Percentiles rank a stretch among this genome's conserved stretches.
These are phyloP conservation scores for Protobothrops mucrosquamatus DNA, from an alignment of 2,113 vertebrate genomes.

Conservation along the genomic window DNA sequence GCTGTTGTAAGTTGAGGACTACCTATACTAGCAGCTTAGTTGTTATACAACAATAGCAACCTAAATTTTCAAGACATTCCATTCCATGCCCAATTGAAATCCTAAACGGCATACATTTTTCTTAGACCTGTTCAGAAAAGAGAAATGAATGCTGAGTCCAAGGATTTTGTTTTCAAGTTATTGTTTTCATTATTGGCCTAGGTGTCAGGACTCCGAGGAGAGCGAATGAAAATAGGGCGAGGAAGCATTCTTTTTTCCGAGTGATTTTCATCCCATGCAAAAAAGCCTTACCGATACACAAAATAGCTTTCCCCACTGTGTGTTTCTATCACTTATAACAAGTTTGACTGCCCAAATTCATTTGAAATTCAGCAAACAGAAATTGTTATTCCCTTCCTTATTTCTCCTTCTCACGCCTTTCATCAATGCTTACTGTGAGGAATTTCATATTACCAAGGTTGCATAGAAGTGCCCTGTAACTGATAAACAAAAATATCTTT, in stretches of 20 bases:
- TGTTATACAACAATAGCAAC: neutral
- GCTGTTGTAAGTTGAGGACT: neutral
- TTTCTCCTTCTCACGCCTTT: neutral
- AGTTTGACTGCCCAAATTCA: conserved; percentile 33
- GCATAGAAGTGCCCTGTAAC: neutral
- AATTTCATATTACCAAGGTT: neutral
- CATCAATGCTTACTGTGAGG: conserved; percentile 11
- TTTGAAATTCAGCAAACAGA: conserved; percentile 15
- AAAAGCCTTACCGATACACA: conserved; percentile 31
- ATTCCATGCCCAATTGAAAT: neutral
- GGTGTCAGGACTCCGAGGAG: conserved; percentile 36
- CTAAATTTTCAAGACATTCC: neutral
- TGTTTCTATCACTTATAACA: conserved; percentile 28
- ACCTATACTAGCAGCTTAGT: neutral
- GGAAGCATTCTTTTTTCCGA: conserved; percentile 41
- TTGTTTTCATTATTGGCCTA: conserved; percentile 44
- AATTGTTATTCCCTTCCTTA: conserved; percentile 20
- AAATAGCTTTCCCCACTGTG: conserved; percentile 31
- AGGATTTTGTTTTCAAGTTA: conserved; percentile 51
- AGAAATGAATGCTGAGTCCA: conserved; percentile 47
- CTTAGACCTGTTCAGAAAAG: conserved; percentile 47
- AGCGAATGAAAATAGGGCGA: conserved; percentile 55
- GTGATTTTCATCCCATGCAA: conserved; percentile 39
- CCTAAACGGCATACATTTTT: neutral
- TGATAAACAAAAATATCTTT: neutral